These are phyloP conservation scores for Elephantulus edwardii DNA, from an alignment of 2,113 vertebrate genomes.

Conservation along the genomic window DNA sequence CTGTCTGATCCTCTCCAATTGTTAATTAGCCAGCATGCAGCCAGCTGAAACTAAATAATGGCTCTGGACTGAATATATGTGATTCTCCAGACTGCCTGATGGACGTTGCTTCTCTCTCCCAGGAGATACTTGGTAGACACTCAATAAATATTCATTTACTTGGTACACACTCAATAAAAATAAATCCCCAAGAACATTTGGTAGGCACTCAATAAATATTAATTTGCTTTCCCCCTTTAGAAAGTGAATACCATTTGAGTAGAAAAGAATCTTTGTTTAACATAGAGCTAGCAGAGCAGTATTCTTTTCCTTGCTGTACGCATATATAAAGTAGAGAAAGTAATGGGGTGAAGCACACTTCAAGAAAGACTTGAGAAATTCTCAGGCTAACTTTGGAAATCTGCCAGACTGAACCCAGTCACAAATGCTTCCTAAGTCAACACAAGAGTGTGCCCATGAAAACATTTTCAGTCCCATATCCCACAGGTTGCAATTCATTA, in stretches of 20 bases:
- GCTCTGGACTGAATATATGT: not conserved
- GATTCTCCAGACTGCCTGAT: not conserved
- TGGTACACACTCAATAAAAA: slow-evolving; percentile 44
- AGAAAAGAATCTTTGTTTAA: slow-evolving; percentile 42
- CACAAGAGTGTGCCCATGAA: not conserved
- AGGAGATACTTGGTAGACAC: slow-evolving; percentile 16
- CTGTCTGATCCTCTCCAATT: not conserved
- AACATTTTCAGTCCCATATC: slow-evolving; percentile 31
- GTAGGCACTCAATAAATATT: slow-evolving; percentile 52
- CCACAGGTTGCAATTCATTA: not conserved
- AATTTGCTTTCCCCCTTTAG: slow-evolving; percentile 43
- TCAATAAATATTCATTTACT: slow-evolving; percentile 48
- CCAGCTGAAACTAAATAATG: not conserved
- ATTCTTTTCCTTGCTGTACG: not conserved
- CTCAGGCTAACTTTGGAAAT: slow-evolving; percentile 37
- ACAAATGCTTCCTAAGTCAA: slow-evolving; percentile 33
- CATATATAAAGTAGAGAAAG: slow-evolving; percentile 37
- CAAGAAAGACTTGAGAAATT: slow-evolving; percentile 33
- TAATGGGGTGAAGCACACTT: not conserved
- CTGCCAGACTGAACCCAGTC: slow-evolving; percentile 7
- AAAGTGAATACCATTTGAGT: slow-evolving; percentile 29
- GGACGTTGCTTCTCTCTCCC: slow-evolving; percentile 15
- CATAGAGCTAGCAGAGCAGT: not conserved
- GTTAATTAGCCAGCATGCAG: not conserved
- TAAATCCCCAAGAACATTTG: slow-evolving; percentile 37